A percentile compares a stretch with the other conserved stretches of the same genome.
Evolutionary conservation across 2,113 vertebrate species (phyloP).

Genomic region (Forbesichthys agassizii): DNA sequence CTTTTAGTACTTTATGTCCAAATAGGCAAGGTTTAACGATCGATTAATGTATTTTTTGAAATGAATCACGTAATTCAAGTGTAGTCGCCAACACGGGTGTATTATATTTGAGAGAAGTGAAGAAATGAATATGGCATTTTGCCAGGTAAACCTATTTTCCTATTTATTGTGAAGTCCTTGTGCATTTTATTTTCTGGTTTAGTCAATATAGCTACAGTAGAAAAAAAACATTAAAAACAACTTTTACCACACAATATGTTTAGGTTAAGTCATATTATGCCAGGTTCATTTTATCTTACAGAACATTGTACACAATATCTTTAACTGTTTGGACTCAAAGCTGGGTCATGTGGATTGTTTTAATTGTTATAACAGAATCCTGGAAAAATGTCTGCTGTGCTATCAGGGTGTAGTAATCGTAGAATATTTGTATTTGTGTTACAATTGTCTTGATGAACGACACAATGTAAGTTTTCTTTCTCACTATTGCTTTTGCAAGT

Average conservation of each 20-base stretch:
- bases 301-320: conserved; percentile 21
- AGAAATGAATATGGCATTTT: conserved; percentile 62
- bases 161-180: conserved; percentile 79
- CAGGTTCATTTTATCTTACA: conserved; percentile 34
- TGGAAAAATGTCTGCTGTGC: conserved; percentile 48
- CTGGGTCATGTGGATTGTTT: conserved; percentile 24
- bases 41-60: conserved; percentile 60
- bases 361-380: conserved; percentile 50
- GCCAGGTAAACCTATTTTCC: conserved; percentile 69
- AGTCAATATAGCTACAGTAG: conserved; percentile 53
- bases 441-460: conserved; percentile 56
- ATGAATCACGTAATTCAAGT: conserved; percentile 64
- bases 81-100: conserved; percentile 70
- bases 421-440: conserved; percentile 52
- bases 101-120: conserved; percentile 58
- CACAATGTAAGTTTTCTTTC: conserved; percentile 46
- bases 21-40: conserved; percentile 44
- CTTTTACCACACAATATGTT: conserved; percentile 16
- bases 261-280: conserved; percentile 35
- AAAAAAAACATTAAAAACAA: conserved; percentile 39
- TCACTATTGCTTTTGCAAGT: conserved; percentile 63
- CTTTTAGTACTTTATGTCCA: conserved; percentile 61
- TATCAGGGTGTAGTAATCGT: conserved; percentile 62
- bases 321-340: conserved; percentile 32
- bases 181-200: conserved; percentile 64